Evolutionary conservation across 2,797 vertebrate species (phyloP), one percentile per base, ranked within the genome.

Genomic region (Staurois parvus): DNA sequence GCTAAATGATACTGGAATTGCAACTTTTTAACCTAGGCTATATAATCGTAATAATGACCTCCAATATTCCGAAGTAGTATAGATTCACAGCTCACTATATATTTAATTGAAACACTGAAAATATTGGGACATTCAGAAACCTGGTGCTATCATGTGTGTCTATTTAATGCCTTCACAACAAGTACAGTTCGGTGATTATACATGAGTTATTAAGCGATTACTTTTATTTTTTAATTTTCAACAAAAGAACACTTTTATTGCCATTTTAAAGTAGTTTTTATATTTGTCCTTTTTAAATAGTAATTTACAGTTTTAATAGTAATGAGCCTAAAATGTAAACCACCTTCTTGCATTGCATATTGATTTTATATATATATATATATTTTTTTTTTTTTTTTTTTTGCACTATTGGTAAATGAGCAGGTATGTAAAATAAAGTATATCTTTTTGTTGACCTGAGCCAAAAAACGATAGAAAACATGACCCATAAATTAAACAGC

Each of bases 131-230:
- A 92, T 94, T 92, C 92, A 93, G 93, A 94, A 91, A 94, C 94
- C 94, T 92, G 97, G 97, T 99, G 98, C 97, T 99, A 95, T 90
- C 92, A 95, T 95, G 84, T 92, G 90, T 95, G 92, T 96, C 94
- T 94, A 92, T 92, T 21, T 90, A 93, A 96, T 96, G 96, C 95
- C 94, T 97, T 95, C 93, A 91, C 75, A 90, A 91, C 87, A 89
- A 89, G 92, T 89, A 88, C 91, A 94, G 90, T 81, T 90, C 91
- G 88, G 87, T 85, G 52, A 62, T 29, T 34, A 89, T 72, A 86
- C 64, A 86, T 77, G 29, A 86, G 48, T 72, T 48, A 82, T 76
- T 29, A 82, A 37, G 72, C 66, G 28, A 64, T 64, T 34, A 68
- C 13, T 28, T 79, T 64, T 34, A 68, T 8, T 28, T 79, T 85